Evolutionary conservation across 2,113 vertebrate genomes (phyloP).

Genomic region (Pseudorectes ferrugineus): DNA sequence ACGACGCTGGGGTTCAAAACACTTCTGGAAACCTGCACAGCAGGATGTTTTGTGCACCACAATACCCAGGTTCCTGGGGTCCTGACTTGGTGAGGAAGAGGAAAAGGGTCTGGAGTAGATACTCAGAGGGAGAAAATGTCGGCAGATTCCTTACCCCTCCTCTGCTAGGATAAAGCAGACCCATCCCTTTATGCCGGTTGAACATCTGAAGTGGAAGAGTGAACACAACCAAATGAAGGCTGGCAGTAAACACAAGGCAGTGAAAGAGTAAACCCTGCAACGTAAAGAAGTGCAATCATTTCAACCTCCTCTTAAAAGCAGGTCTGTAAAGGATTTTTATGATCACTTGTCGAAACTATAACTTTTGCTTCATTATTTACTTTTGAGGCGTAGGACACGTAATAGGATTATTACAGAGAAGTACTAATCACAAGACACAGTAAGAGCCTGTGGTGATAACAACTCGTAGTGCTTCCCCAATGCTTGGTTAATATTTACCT

Average conservation of each 20-base stretch:
- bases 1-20: not conserved
- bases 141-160: not conserved
- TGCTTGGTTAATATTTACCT: conserved; percentile 72
- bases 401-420: not conserved
- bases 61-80: not conserved
- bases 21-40: not conserved
- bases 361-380: conserved; percentile 24
- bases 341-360: not conserved
- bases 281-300: not conserved
- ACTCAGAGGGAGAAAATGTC: not conserved
- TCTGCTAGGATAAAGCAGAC: not conserved
- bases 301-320: not conserved
- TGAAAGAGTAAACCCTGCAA: not conserved
- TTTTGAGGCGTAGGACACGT: conserved; percentile 18
- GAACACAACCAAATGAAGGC: not conserved
- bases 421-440: not conserved
- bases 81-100: not conserved
- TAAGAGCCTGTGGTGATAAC: conserved; percentile 32
- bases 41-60: accelerated
- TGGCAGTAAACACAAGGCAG: not conserved
- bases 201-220: not conserved
- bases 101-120: not conserved
- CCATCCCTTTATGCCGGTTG: not conserved
- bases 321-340: not conserved
- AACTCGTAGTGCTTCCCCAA: conserved; percentile 19